These are phyloP conservation scores for Noctilio leporinus DNA, from an alignment of 2,113 vertebrate genomes.

Conservation along the genomic window DNA sequence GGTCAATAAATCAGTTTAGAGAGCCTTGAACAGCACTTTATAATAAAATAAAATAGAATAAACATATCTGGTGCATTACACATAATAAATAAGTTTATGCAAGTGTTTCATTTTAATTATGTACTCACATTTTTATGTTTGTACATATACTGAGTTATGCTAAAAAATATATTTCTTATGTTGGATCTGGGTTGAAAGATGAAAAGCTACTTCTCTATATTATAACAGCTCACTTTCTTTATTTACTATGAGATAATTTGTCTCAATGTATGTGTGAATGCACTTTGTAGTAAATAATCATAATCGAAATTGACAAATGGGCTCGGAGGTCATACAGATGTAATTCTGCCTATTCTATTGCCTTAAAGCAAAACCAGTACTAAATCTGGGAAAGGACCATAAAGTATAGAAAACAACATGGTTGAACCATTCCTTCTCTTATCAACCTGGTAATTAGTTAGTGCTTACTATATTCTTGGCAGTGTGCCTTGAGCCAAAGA, in stretches of 20 bases:
- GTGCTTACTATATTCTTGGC: background rate
- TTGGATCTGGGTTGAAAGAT: background rate
- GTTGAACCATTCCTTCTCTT: background rate
- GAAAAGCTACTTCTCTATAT: background rate
- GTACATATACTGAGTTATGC: background rate
- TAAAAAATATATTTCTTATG: background rate
- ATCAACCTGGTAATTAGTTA: background rate
- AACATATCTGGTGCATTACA: background rate
- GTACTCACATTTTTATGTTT: background rate
- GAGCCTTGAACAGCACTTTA: background rate
- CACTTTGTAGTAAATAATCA: background rate
- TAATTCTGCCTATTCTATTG: background rate
- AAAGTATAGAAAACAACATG: background rate
- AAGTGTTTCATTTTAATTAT: background rate
- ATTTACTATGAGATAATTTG: background rate
- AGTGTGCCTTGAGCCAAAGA: background rate
- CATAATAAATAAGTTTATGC: background rate
- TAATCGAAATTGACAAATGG: background rate
- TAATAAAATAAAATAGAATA: background rate
- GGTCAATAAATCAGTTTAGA: background rate
- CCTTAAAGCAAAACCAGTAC: background rate
- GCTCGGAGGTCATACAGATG: background rate
- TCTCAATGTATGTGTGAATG: background rate
- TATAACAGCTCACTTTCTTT: background rate
- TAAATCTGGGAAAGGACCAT: background rate